Evolutionary conservation across 2,888 invertebrate genomes (phyloP).

Genomic region (Phyllotreta striolata): DNA sequence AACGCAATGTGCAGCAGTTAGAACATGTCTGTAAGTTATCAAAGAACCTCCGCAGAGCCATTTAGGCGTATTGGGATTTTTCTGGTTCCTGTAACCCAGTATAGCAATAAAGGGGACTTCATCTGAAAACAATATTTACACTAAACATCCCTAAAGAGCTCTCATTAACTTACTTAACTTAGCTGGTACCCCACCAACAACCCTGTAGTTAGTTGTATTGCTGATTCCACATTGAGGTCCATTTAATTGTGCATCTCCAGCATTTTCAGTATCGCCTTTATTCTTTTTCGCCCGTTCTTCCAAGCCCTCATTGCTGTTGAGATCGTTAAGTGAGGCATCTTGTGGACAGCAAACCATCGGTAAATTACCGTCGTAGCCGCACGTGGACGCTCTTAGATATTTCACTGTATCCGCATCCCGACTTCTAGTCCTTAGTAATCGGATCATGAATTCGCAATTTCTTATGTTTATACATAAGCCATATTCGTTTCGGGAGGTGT

Average conservation of each 20-base stretch:
- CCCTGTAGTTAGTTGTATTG: slow-evolving; percentile 65
- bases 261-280: slow-evolving; percentile 16
- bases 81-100: slow-evolving; percentile 70
- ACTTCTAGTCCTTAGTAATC: slow-evolving; percentile 61
- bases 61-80: slow-evolving; percentile 58
- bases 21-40: slow-evolving; percentile 71
- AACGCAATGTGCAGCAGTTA: slow-evolving; percentile 84
- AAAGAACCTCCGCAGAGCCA: slow-evolving; percentile 74
- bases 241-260: slow-evolving; percentile 50
- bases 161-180: slow-evolving; percentile 63
- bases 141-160: not conserved
- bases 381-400: slow-evolving; percentile 70
- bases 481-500: slow-evolving; percentile 61
- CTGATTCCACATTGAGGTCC: slow-evolving; percentile 71
- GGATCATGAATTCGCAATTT: slow-evolving; percentile 64
- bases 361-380: slow-evolving; percentile 71
- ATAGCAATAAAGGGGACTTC: slow-evolving; percentile 84
- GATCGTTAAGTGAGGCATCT: slow-evolving; percentile 23
- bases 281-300: slow-evolving; percentile 15
- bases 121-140: slow-evolving; percentile 60
- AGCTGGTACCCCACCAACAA: slow-evolving; percentile 78
- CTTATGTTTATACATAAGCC: slow-evolving; percentile 67
- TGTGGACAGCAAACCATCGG: slow-evolving; percentile 72
- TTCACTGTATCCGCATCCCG: slow-evolving; percentile 61
- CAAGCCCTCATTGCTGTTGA: slow-evolving; percentile 23